phyloP scores from a whole-genome alignment of 2,113 vertebrate genomes.

The Sebastes schlegelii region DNA sequence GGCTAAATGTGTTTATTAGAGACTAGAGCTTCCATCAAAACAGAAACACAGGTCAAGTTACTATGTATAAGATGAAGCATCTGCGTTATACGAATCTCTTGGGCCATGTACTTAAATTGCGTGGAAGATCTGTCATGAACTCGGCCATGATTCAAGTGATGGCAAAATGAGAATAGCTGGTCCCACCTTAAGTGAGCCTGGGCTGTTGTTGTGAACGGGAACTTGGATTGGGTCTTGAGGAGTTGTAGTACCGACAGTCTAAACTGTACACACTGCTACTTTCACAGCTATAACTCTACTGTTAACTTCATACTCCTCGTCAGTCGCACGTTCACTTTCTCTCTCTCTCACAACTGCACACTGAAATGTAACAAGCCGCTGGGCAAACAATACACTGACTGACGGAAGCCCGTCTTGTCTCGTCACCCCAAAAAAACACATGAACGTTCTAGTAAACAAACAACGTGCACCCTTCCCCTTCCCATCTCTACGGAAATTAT shows the following conservation, averaged over 20 bases:
- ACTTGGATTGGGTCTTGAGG: too few relatives aligned
- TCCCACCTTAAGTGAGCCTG: too few relatives aligned
- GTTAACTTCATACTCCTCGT: not conserved
- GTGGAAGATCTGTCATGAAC: not conserved
- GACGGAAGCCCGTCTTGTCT: too few relatives aligned
- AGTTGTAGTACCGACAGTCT: too few relatives aligned
- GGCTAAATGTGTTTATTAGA: slow-evolving; percentile 32
- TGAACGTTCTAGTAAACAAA: not conserved
- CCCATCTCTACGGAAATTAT: not conserved
- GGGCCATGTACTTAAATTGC: not conserved
- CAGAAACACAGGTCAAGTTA: not conserved
- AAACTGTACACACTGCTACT: not conserved
- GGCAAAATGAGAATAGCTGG: too few relatives aligned
- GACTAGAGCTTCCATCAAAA: slow-evolving; percentile 26
- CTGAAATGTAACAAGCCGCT: not conserved
- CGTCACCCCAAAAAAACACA: not conserved
- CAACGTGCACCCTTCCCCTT: not conserved
- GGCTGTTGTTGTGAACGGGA: too few relatives aligned
- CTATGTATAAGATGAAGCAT: not conserved
- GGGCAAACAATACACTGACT: not conserved
- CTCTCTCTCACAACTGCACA: not conserved
- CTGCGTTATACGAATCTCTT: not conserved
- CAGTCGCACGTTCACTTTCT: not conserved
- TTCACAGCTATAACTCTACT: not conserved
- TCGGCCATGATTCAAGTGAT: not conserved